These are phyloP conservation scores for Micrasema minimum DNA, from an alignment of 1,140 invertebrate genomes.

Conservation along the genomic window DNA sequence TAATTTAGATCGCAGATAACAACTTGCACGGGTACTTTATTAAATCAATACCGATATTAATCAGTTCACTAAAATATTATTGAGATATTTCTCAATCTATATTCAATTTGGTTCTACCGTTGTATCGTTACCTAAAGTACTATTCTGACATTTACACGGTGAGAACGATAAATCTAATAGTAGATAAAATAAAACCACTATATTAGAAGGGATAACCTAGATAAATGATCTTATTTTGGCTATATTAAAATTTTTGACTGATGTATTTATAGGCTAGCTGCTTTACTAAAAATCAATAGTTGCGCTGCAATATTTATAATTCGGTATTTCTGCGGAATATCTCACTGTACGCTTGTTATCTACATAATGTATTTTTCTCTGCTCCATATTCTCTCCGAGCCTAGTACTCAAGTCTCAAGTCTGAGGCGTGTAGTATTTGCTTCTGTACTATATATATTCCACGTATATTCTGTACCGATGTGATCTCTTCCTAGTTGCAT, in stretches of 20 bases:
- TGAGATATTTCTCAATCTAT: constrained; percentile 1
- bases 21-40: constrained; percentile 1
- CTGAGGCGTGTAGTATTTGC: not conserved
- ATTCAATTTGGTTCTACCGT: not conserved
- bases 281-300: no score
- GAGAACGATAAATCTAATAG: no score
- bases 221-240: no score
- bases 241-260: no score
- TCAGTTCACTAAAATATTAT: constrained; percentile 9
- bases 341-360: no score
- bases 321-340: no score
- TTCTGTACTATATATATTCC: not conserved
- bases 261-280: no score
- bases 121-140: not conserved
- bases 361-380: not conserved
- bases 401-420: not conserved
- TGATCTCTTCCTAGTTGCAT: constrained; percentile 33
- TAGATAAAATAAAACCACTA: no score
- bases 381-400: not conserved
- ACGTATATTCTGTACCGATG: constrained; percentile 20
- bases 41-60: constrained; percentile 13
- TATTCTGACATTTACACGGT: not conserved
- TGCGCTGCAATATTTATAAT: no score
- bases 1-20: constrained; percentile 18
- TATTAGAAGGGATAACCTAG: no score